Base-by-base conservation (phyloP, 2,113 vertebrate genomes). In the Halichoerus grypus region DNA sequence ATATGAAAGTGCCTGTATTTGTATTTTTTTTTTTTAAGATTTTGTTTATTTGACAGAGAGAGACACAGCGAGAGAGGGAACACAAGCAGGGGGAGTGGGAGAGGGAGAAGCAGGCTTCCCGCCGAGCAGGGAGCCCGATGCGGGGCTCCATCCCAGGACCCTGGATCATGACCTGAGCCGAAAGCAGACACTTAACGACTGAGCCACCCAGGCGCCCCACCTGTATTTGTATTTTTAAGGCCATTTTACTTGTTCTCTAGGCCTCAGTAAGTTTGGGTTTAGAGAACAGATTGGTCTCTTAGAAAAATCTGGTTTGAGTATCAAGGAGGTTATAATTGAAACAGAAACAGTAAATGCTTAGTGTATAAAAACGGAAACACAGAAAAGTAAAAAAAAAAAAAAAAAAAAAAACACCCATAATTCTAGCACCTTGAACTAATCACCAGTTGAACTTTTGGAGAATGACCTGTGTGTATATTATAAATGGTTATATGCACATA, bases 381-480 rank as follows among this genome's bases (percentile, higher is more conserved):
- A 67, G 49, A 36, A 22, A 97, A 74, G 19, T 31, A 53, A 39
- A 19, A 61, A 57, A 39, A 16, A 51, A 42, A 46, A 69, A 28
- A 61, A 53, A 55, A 33, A 33, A 28, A 28, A 42, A 42, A 42
- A 42, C 7, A 36, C 57, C 16, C 71, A 31, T 28, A 77, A 46
- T 89, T 95, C 9, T 79, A 79, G 18, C 22, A 88, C 67, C 53
- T 69, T 77, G 67, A 86, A 33, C 84, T 95, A 88, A 65, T 88
- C 46, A 84, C 33, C 21, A 22, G 7, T 91, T 55, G 65, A 11
- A 88, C n/a, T 89, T 95, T 88, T 97, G 13, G 31, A 55, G 80
- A 81, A 22, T 51, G 65, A 28, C 11, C 0, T 21, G 5, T 57
- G 31, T 83, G n/a, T 86, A 5, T 74, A 24, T 55, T 83, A 31